Conservation (phyloP, 2,888 invertebrate species). For the Dicranocentrus wangi region DNA sequence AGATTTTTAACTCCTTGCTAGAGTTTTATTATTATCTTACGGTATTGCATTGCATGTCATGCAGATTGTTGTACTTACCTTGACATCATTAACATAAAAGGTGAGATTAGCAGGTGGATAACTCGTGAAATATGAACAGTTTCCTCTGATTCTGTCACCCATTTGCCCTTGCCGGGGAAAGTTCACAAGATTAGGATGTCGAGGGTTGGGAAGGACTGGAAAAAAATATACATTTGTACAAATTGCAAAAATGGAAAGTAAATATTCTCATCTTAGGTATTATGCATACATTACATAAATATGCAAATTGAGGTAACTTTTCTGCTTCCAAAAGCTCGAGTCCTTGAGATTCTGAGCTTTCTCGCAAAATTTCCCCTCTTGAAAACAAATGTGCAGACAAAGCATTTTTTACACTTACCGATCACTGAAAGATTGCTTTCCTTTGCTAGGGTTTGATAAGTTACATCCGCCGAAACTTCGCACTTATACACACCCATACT, state of each 20-base stretch:
- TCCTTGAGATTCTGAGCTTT: too few species aligned
- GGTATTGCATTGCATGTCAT: too few species aligned
- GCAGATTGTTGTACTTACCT: too few species aligned
- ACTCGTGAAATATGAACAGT: constrained; percentile 53
- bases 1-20: too few species aligned
- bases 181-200: constrained; percentile 21
- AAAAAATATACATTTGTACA: too few species aligned
- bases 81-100: constrained; percentile 59
- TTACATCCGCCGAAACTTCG: constrained; percentile 60
- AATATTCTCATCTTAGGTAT: too few species aligned
- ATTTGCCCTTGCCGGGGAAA: constrained; percentile 28
- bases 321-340: too few species aligned
- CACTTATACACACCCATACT: constrained; percentile 61
- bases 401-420: constrained; percentile 43
- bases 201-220: constrained; percentile 48
- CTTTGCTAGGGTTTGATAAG: constrained; percentile 57
- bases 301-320: background rate
- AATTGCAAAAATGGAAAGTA: too few species aligned
- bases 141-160: constrained; percentile 53
- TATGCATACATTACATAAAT: background rate
- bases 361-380: background rate
- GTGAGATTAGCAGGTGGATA: constrained; percentile 58
- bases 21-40: too few species aligned
- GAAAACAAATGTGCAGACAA: background rate
- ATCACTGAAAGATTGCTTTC: constrained; percentile 63